Conservation (phyloP, 2,888 invertebrate species). For the Drosophila subquinaria region DNA sequence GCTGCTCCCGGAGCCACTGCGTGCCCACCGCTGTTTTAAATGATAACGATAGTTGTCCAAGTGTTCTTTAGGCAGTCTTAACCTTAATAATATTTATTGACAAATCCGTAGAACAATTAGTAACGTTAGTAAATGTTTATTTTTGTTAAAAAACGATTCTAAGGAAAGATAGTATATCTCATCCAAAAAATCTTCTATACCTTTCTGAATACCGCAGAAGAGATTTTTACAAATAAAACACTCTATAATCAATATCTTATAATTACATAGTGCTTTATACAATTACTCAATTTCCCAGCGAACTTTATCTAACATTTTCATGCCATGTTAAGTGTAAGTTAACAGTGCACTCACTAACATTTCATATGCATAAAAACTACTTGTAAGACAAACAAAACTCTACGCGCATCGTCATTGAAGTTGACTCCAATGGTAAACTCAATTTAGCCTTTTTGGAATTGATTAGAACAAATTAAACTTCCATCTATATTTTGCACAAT, state of each 20-base stretch:
- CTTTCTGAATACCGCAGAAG: too few species aligned
- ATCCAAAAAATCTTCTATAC: too few species aligned
- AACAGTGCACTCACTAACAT: not conserved
- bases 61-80: not conserved
- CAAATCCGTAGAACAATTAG: too few species aligned
- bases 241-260: not conserved
- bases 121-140: too few species aligned
- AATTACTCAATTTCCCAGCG: not conserved
- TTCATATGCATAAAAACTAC: not conserved
- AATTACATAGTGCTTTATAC: not conserved
- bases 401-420: constrained; percentile 51
- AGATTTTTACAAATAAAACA: too few species aligned
- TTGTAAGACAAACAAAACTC: not conserved
- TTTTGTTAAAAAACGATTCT: too few species aligned
- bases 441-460: not conserved
- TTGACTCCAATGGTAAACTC: constrained; percentile 17
- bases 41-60: too few species aligned
- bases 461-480: not conserved
- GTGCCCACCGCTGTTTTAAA: too few species aligned
- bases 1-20: too few species aligned
- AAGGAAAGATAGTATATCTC: too few species aligned
- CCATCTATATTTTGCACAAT: not conserved
- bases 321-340: not conserved
- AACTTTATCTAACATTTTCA: constrained; percentile 1
- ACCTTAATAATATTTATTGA: not conserved